phyloP scores from a whole-genome alignment of 2,113 vertebrate genomes.

The Eira barbara region DNA sequence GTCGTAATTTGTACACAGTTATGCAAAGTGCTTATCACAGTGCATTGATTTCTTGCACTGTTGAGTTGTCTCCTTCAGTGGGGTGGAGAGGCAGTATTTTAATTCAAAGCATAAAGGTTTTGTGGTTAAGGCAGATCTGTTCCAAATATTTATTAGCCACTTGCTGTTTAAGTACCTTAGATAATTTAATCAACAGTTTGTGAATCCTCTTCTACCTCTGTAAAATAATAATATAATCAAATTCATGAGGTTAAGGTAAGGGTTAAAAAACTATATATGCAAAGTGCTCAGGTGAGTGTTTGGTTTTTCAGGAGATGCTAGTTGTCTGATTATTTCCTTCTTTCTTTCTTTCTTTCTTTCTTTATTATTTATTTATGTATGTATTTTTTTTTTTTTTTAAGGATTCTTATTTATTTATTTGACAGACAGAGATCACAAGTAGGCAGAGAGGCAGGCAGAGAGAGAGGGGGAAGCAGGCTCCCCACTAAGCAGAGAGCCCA shows the following conservation, averaged over 20 bases:
- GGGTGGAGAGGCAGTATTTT: background rate
- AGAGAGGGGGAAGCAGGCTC: no score
- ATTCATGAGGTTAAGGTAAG: background rate
- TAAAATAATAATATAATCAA: background rate
- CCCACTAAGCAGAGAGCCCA: no score
- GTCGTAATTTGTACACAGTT: background rate
- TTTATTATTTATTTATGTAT: no score
- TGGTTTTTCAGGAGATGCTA: background rate
- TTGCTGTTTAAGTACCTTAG: background rate
- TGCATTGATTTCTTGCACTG: background rate
- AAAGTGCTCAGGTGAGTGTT: background rate
- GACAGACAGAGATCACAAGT: no score
- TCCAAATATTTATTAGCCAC: background rate
- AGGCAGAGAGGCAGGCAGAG: no score
- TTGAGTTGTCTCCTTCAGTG: background rate
- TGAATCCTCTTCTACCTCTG: background rate
- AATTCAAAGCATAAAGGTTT: background rate
- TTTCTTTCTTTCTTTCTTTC: background rate
- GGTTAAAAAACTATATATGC: background rate
- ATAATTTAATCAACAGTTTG: background rate
- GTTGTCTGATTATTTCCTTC: background rate
- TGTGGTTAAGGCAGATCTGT: background rate
- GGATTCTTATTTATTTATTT: no score
- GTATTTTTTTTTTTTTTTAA: no score
- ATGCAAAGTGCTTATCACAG: background rate